Conservation (phyloP, 2,888 invertebrate genomes). For the Eupithecia subumbrata region DNA sequence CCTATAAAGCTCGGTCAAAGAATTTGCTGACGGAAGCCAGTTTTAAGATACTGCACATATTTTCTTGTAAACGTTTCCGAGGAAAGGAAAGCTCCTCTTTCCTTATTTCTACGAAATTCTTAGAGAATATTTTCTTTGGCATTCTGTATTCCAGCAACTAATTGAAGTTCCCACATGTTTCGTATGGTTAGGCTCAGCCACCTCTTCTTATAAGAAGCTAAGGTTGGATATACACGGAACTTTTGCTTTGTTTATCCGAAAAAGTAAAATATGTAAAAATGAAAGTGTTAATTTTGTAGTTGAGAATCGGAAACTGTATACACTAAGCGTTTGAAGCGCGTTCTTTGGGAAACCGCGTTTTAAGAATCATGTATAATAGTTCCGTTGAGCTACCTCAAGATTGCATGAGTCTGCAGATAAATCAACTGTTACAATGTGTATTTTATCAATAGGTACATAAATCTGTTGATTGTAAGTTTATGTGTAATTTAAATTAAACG, state of each 20-base stretch:
- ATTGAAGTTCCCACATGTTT: conserved; percentile 6
- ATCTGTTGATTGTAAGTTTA: too few species aligned
- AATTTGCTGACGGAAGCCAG: background rate
- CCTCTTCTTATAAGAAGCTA: background rate
- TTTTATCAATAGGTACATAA: too few species aligned
- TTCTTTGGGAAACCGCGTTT: too few species aligned
- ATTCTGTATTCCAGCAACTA: conserved; percentile 9
- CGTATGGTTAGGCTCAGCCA: background rate
- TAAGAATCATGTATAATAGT: too few species aligned
- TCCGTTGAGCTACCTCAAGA: too few species aligned
- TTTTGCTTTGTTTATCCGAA: background rate
- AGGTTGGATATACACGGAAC: background rate
- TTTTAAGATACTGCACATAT: conserved; percentile 14
- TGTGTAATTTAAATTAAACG: too few species aligned
- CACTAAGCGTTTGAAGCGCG: too few species aligned
- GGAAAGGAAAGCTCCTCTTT: background rate
- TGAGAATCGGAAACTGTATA: too few species aligned
- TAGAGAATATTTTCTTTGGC: background rate
- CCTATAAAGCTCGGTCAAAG: background rate
- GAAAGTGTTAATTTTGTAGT: background rate
- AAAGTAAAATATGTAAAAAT: background rate
- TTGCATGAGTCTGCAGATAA: too few species aligned
- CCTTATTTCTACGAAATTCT: conserved; percentile 1
- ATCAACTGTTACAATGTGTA: too few species aligned
- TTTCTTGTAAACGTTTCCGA: conserved; percentile 10